Conservation (phyloP, 2,797 vertebrate genomes). For the Diceros bicornis region DNA sequence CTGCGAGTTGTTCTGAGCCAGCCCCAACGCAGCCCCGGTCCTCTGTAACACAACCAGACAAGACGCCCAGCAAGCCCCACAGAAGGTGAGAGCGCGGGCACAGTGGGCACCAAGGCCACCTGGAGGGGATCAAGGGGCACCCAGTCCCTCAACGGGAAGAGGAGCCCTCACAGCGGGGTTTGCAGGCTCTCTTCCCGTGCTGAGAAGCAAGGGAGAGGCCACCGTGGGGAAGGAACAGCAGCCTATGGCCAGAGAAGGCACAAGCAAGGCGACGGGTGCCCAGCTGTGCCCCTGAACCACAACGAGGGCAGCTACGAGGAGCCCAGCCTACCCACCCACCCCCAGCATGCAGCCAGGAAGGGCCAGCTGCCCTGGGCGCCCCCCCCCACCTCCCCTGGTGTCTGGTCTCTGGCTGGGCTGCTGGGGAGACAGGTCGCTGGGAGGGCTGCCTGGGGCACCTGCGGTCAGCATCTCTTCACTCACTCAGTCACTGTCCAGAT, state of each 20-base stretch:
- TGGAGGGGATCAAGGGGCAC: background rate
- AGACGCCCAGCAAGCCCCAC: background rate
- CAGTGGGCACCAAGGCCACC: fast-evolving
- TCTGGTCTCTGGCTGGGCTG: background rate
- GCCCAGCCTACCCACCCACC: background rate
- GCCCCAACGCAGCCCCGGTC: too few relatives aligned
- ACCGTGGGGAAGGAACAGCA: fast-evolving
- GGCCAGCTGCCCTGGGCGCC: background rate
- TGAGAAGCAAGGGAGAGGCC: background rate
- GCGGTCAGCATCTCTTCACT: too few relatives aligned
- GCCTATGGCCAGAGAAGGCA: too few relatives aligned
- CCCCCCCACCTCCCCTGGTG: too few relatives aligned
- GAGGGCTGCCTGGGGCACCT: too few relatives aligned
- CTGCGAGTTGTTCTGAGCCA: background rate
- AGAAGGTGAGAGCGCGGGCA: background rate
- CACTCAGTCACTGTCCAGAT: background rate
- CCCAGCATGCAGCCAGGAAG: background rate
- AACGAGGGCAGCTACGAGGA: background rate
- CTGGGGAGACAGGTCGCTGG: background rate
- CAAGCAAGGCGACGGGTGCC: too few relatives aligned
- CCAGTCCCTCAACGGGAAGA: background rate
- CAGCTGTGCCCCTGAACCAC: background rate
- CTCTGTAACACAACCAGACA: background rate
- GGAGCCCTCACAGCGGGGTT: too few relatives aligned
- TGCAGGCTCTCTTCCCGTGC: too few relatives aligned